These are phyloP conservation scores for Coilia nasus DNA, from an alignment of 2,797 vertebrate genomes.

Conservation along the genomic window DNA sequence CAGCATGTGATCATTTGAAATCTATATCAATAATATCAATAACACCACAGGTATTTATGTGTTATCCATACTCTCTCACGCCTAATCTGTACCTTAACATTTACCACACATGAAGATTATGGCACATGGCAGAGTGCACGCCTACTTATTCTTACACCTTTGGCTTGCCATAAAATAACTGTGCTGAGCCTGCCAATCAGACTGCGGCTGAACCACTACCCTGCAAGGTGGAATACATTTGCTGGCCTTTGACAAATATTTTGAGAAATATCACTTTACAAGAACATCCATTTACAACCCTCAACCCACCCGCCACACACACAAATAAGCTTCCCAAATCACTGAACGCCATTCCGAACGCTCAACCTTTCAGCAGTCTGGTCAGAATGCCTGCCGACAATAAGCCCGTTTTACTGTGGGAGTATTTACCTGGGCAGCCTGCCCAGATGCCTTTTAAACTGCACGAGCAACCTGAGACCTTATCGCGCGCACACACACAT, in stretches of 20 bases:
- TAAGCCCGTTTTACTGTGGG: neutral
- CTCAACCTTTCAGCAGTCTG: conserved; percentile 12
- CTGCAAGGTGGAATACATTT: neutral
- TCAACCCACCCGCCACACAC: neutral
- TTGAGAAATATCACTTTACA: conserved; percentile 7
- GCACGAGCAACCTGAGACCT: neutral
- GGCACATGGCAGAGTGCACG: neutral
- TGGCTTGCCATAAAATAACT: neutral
- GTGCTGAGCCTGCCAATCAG: neutral
- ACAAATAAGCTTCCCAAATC: neutral
- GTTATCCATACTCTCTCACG: too few relatives aligned
- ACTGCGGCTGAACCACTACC: neutral
- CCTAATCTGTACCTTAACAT: too few relatives aligned
- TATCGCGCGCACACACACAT: neutral
- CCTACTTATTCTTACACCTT: neutral
- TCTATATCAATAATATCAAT: too few relatives aligned
- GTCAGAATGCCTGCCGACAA: conserved; percentile 3
- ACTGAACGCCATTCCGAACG: neutral
- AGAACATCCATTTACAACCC: conserved; percentile 4
- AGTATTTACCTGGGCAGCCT: neutral
- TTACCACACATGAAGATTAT: neutral
- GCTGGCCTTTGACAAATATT: neutral
- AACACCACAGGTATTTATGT: too few relatives aligned
- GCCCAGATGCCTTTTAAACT: neutral
- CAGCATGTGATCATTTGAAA: too few relatives aligned